phyloP scores from a whole-genome alignment of 2,797 vertebrate genomes.

The Hozukius guyotensis region DNA sequence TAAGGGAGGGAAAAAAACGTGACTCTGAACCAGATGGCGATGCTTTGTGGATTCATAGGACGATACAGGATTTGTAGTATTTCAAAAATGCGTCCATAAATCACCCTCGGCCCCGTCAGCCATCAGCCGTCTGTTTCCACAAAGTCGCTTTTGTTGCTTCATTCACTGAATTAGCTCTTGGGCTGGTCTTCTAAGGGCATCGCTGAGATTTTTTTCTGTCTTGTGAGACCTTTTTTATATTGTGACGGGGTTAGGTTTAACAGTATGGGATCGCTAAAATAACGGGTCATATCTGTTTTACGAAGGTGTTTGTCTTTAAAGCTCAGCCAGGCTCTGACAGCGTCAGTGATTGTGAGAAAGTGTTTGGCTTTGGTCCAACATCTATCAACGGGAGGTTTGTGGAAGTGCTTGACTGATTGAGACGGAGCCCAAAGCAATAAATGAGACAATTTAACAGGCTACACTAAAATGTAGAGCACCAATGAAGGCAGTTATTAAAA shows the following conservation, averaged over 20 bases:
- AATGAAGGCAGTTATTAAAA: neutral
- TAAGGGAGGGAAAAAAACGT: neutral
- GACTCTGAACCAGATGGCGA: conserved; percentile 12
- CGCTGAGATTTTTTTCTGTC: neutral
- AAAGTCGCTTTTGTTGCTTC: neutral
- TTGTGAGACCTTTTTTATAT: neutral
- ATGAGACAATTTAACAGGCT: neutral
- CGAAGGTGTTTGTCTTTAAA: conserved; percentile 12
- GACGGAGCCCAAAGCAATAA: conserved; percentile 14
- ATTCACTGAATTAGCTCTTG: neutral
- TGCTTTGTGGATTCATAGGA: conserved; percentile 7
- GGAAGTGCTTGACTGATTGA: conserved; percentile 20
- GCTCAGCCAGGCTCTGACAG: neutral
- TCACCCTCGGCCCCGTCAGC: neutral
- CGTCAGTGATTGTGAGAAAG: neutral
- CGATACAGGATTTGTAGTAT: conserved; percentile 10
- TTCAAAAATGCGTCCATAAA: neutral
- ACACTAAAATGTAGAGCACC: neutral
- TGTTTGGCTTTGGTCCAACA: conserved; percentile 30
- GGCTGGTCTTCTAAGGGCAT: neutral
- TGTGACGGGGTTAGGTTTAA: neutral
- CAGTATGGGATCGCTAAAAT: neutral
- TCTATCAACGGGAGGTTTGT: conserved; percentile 27
- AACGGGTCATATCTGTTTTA: neutral
- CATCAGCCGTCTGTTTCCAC: neutral